Conservation (phyloP, 2,797 vertebrate species). For the Ambastaia sidthimunki region DNA sequence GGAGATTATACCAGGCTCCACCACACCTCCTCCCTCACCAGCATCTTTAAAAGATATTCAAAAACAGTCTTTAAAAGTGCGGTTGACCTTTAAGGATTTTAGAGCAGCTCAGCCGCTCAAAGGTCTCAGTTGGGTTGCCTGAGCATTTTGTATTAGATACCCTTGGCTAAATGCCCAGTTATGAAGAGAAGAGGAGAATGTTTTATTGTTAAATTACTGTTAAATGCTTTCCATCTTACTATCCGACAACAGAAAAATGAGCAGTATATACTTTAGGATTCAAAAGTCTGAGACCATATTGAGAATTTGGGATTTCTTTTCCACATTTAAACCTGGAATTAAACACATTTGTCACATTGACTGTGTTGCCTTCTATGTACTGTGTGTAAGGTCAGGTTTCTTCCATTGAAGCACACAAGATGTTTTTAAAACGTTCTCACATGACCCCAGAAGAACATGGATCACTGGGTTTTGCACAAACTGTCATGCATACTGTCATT, state of each 20-base stretch:
- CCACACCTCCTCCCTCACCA: slow-evolving; percentile 34
- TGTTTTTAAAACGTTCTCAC: background rate
- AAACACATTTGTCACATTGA: background rate
- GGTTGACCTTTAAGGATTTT: slow-evolving; percentile 68
- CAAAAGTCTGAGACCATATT: background rate
- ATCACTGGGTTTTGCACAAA: background rate
- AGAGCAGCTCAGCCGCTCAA: slow-evolving; percentile 51
- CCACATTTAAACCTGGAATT: background rate
- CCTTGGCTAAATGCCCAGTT: slow-evolving; percentile 51
- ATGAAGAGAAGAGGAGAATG: background rate
- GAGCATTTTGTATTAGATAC: slow-evolving; percentile 29
- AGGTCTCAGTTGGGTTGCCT: slow-evolving; percentile 25
- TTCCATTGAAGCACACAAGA: background rate
- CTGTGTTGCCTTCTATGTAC: background rate
- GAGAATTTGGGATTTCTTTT: background rate
- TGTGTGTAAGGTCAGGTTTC: background rate
- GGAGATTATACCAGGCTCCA: slow-evolving; percentile 53
- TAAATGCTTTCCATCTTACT: background rate
- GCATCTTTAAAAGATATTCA: slow-evolving; percentile 48
- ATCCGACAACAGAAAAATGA: background rate
- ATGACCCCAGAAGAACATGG: background rate
- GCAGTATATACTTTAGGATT: background rate
- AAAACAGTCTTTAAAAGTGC: slow-evolving; percentile 60
- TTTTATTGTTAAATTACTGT: slow-evolving; percentile 2
- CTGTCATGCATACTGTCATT: background rate